Percentiles rank a stretch among this genome's conserved stretches.
These are phyloP conservation scores for Lathronympha strigana DNA, from an alignment of 2,888 invertebrate species.

Conservation along the genomic window DNA sequence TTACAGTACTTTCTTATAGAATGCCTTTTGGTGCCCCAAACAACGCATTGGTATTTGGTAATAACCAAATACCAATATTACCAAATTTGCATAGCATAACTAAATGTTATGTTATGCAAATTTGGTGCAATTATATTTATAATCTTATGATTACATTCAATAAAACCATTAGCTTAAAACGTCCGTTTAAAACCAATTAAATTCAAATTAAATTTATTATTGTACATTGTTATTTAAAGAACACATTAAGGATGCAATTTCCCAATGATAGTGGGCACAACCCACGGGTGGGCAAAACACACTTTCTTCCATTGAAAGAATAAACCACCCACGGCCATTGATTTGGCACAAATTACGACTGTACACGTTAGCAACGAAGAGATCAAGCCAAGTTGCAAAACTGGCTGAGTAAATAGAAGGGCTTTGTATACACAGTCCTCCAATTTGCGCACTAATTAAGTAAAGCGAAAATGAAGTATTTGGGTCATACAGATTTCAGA, in stretches of 20 bases:
- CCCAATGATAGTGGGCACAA: slow-evolving; percentile 52
- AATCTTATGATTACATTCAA: too few species aligned
- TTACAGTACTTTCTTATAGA: not conserved
- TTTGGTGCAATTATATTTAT: not conserved
- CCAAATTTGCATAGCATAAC: not conserved
- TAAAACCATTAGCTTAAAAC: slow-evolving; percentile 8
- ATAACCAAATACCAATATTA: too few species aligned
- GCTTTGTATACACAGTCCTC: too few species aligned
- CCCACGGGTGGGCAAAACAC: slow-evolving; percentile 52
- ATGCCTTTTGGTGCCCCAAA: not conserved
- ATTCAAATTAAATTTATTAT: slow-evolving; percentile 8
- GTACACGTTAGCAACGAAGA: slow-evolving; percentile 21
- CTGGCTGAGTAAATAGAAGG: not conserved
- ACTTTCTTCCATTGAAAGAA: slow-evolving; percentile 80
- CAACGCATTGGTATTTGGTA: too few species aligned
- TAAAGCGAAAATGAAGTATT: too few species aligned
- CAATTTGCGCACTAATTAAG: too few species aligned
- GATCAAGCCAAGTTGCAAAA: slow-evolving; percentile 23
- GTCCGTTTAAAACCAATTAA: slow-evolving; percentile 15
- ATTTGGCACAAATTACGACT: slow-evolving; percentile 64
- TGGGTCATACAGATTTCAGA: too few species aligned
- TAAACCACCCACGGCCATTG: slow-evolving; percentile 66
- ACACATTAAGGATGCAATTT: slow-evolving; percentile 55
- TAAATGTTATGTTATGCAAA: not conserved
- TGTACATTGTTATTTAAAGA: slow-evolving; percentile 39